A percentile compares a stretch with the other conserved stretches of the same genome.
These are phyloP conservation scores for Danio jaintianensis DNA, from an alignment of 2,797 vertebrate genomes.

Conservation along the genomic window DNA sequence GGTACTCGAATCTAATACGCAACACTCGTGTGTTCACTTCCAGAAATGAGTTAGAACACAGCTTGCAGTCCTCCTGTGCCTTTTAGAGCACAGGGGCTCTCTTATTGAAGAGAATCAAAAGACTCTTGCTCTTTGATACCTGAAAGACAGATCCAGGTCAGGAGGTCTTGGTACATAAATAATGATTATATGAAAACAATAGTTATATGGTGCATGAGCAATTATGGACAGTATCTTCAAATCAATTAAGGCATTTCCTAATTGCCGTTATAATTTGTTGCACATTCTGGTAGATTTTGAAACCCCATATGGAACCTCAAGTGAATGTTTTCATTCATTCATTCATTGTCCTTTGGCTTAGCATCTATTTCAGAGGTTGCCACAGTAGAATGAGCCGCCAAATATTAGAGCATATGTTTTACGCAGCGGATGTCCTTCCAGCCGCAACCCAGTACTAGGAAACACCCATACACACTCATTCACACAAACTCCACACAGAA, in stretches of 20 bases:
- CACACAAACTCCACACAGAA: too few relatives aligned
- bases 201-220: constrained; percentile 42
- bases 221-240: constrained; percentile 59
- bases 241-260: background rate
- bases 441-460: too few relatives aligned
- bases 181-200: background rate
- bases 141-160: constrained; percentile 67
- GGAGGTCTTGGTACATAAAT: constrained; percentile 45
- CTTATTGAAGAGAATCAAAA: constrained; percentile 73
- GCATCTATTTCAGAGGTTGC: too few relatives aligned
- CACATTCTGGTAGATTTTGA: background rate
- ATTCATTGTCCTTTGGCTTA: too few relatives aligned
- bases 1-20: constrained; percentile 6
- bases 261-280: background rate
- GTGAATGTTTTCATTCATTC: too few relatives aligned
- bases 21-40: constrained; percentile 2
- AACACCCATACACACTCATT: too few relatives aligned
- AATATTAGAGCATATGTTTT: too few relatives aligned
- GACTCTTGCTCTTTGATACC: constrained; percentile 65
- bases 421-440: too few relatives aligned
- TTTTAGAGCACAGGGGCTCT: constrained; percentile 64
- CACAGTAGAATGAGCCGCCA: too few relatives aligned
- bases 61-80: constrained; percentile 60
- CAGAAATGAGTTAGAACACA: constrained; percentile 52
- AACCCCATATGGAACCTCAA: background rate